Base-by-base conservation (phyloP, 1,140 invertebrate genomes). In the Nasonia longicornis region DNA sequence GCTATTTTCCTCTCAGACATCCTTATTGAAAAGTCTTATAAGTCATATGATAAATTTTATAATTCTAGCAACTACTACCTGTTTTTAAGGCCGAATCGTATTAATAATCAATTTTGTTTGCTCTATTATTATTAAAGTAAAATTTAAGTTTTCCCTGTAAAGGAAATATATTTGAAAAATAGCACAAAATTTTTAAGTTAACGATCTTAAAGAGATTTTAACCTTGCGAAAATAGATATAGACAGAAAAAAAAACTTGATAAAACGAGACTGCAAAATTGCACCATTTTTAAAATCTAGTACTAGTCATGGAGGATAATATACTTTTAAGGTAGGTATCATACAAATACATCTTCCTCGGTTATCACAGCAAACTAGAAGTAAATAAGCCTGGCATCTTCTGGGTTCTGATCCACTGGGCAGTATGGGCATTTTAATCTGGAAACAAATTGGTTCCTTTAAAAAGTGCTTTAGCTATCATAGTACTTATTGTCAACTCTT, bases 381-480 rank as follows among this genome's bases (percentile, higher is more conserved):
- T 95, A 95, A 87, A 99, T 97, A 87, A 96, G 94, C 89, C 95
- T 93, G 26, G 98, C 98, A 89, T 99, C 98, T 79, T 95, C 93
- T 58, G 97, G 96, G 88, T 95, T 96, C 88, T 99, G 98, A 91
- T 99, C 98, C 86, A 98, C 94, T 8, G 98, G 98, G 87, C 98
- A 99, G 89, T 99, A 99, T 2, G 98, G 98, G 89, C 98, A 99
- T 92, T 99, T 99, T 86, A 99, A 93, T 89, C 96, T 98, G 91
- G 84, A 94, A 94, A 89, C 86, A 87, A 90, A 88, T 88, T 87
- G 85, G 80, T 87, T 86, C 84, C 85, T 89, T 87, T 86, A 85
- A 88, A 89, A 87, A 86, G 86, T 87, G 85, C 87, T 88, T 87
- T 87, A 85, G 85, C 80, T 85, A 86, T 87, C 84, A 88, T 75